Base-by-base conservation (phyloP, 2,797 vertebrate genomes). In the Cynopterus sphinx region DNA sequence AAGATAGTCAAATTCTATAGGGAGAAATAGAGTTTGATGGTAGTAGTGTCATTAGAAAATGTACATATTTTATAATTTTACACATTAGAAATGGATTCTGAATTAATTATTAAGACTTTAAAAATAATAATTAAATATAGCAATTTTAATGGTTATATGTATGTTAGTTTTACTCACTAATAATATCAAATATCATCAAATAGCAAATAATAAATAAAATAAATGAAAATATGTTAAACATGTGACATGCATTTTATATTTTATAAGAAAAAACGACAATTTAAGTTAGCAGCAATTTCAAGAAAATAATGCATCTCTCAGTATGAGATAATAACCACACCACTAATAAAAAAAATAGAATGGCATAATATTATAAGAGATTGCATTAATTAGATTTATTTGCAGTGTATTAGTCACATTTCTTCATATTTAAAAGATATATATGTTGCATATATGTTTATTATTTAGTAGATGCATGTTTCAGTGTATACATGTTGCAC, bases 1-100 rank as follows among this genome's bases (percentile, higher is more conserved):
- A 31, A 91, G 63, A 51, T 71, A 84, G 21, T 96, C 10, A 71
- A 95, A n/a, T 95, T 97, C 70, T 84, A 22, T 16, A 9, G 16
- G 4, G 10, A 95, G 13, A 36, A 96, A 94, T 87, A 49, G 0
- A 86, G 4, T 84, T 67, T 85, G 28, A 57, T 73, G 2, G 0
- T 0, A 39, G 59, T 33, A 7, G 57, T 49, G 67, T 41, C 33
- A 85, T 90, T 95, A 89, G 28, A 33, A 1, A 65, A 53, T n/a
- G 1, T 63, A 5, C 6, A 90, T 93, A 92, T 95, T 86, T 81
- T 75, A 65, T 92, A 87, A 92, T 13, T 75, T 41, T 2, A 70
- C 21, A 68, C 46, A 8, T 11, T 74, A 51, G 43, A 97, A 96
- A 90, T 46, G 22, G 3, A 28, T 24, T 97, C 0, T 89, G 33